Evolutionary conservation across 1,140 invertebrate species (phyloP), one percentile per base, ranked within the genome.

Genomic region (Littorina saxatilis): DNA sequence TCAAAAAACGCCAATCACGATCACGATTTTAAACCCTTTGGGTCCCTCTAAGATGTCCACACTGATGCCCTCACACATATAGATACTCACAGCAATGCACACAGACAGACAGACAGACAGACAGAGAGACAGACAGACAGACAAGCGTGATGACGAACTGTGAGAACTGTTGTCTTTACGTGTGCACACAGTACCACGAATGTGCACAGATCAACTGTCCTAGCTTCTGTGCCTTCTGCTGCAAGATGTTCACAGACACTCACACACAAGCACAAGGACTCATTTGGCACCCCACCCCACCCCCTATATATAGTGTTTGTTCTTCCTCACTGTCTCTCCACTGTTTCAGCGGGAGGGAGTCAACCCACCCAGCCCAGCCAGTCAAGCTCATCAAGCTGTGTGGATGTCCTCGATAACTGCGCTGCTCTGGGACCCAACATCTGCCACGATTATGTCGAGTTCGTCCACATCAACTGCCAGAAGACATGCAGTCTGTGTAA

Each of bases 401-500:
- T 27, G 20, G 86, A 87, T 76, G 82, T 82, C 58, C 47, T 87
- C 3, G 32, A 66, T 17, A 87, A 87, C 74, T 87, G 86, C 81
- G 79, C 78, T 43, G 76, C 76, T 5, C 82, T 82, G 68, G 86
- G 82, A 17, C 11, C 75, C 0, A 78, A 84, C 17, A 40, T 84
- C 5, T 87, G 86, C 47, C 81, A 80, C 29, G 84, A 79, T 35
- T 81, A 84, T 17, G 85, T 85, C 74, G 81, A 87, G 63, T 82
- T 83, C 50, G 82, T 84, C 1, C 74, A 79, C 39, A 84, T 85
- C 50, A 87, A 87, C 83, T 87, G 86, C 70, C 78, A 77, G 47
- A 87, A 85, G 52, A 85, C 83, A 0, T 86, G 85, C 77, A 83
- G 85, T 58, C 73, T 86, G 15, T 86, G 85, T 77, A 73, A 73